phyloP scores from a whole-genome alignment of 2,113 vertebrate species.

The Hippocampus mohnikei region DNA sequence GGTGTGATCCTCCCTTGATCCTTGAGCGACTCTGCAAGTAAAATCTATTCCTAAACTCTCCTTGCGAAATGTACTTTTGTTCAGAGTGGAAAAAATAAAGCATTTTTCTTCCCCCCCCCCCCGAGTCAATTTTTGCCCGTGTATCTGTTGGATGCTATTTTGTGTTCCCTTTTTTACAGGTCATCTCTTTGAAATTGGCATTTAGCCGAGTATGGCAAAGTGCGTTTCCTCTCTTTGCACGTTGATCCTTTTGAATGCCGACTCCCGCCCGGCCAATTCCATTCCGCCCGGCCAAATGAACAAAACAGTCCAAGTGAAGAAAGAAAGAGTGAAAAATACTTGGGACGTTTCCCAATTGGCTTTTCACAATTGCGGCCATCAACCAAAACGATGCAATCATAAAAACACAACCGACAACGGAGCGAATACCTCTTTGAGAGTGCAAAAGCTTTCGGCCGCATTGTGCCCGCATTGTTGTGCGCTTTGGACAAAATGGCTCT shows the following conservation, averaged over 20 bases:
- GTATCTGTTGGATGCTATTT: too few species aligned
- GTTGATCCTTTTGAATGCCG: not conserved
- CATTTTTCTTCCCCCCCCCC: not conserved
- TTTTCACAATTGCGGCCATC: not conserved
- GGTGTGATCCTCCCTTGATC: too few species aligned
- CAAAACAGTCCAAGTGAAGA: not conserved
- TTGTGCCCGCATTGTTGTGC: not conserved
- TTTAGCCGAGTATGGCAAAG: too few species aligned
- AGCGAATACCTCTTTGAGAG: not conserved
- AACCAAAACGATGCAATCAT: conserved; percentile 23
- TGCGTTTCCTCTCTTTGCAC: not conserved
- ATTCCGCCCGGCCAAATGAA: not conserved
- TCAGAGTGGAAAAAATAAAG: too few species aligned
- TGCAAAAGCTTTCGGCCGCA: not conserved
- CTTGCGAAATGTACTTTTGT: too few species aligned
- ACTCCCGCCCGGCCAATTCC: not conserved
- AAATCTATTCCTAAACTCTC: too few species aligned
- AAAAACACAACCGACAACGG: conserved; percentile 13
- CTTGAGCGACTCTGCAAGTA: too few species aligned
- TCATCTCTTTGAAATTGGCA: too few species aligned
- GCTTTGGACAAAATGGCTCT: conserved; percentile 1
- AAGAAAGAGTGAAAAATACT: not conserved
- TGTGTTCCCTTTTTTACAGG: too few species aligned
- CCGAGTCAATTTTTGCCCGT: too few species aligned
- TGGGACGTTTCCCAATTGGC: not conserved